A percentile compares a stretch with the other conserved stretches of the same genome.
Conservation (phyloP, 2,888 invertebrate genomes). For the Trichopoda pennipes region DNA sequence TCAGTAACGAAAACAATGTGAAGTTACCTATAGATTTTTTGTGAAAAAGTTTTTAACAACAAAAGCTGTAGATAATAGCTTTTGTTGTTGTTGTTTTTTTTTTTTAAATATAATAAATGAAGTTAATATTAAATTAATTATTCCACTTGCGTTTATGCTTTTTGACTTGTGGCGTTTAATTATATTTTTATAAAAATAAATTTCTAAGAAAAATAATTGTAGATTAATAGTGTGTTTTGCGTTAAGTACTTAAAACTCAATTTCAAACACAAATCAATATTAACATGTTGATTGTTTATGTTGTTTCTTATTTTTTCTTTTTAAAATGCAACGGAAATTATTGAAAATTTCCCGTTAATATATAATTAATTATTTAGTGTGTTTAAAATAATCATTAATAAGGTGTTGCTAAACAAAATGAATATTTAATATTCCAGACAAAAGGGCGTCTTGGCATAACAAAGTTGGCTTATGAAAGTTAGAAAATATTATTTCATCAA, state of each 20-base stretch:
- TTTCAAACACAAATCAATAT: slow-evolving; percentile 1
- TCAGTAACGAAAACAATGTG: neutral
- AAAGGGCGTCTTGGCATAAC: slow-evolving; percentile 12
- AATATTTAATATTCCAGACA: slow-evolving; percentile 17
- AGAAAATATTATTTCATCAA: too few relatives aligned
- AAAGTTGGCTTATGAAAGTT: too few relatives aligned
- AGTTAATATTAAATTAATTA: slow-evolving; percentile 15
- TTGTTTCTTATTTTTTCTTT: neutral
- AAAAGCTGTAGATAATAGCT: too few relatives aligned
- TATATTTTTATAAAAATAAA: slow-evolving; percentile 13
- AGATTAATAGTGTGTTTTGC: slow-evolving; percentile 30
- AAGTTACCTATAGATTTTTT: too few relatives aligned
- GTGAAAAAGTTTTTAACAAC: too few relatives aligned
- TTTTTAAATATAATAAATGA: neutral
- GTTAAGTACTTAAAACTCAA: slow-evolving; percentile 13
- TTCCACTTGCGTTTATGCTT: slow-evolving; percentile 24
- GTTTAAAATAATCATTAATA: slow-evolving; percentile 25
- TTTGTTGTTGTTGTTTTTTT: too few relatives aligned
- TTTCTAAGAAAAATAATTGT: slow-evolving; percentile 52
- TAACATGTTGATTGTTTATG: neutral
- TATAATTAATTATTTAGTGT: slow-evolving; percentile 33
- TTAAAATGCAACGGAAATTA: slow-evolving; percentile 37
- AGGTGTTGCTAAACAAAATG: neutral
- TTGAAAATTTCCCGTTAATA: slow-evolving; percentile 50
- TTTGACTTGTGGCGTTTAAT: slow-evolving; percentile 20